phyloP scores from a whole-genome alignment of 2,797 vertebrate species.

The Typhlichthys eigenmanni region DNA sequence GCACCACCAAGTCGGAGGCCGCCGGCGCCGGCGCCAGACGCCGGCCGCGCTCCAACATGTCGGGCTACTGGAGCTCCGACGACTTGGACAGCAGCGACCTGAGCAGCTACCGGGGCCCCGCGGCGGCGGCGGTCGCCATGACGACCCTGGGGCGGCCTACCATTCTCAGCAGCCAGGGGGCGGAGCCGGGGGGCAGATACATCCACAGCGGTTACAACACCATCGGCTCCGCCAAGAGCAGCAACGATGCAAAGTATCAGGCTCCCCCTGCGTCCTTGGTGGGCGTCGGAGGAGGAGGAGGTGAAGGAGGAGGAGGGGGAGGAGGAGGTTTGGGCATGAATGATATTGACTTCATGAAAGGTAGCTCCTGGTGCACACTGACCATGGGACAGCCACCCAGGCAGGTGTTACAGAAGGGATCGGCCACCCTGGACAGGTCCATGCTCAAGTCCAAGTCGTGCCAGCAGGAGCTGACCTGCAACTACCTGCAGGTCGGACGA shows the following conservation, averaged over 20 bases:
- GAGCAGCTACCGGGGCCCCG: conserved; percentile 87
- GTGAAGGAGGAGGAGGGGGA: conserved; percentile 73
- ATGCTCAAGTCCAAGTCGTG: conserved; percentile 98
- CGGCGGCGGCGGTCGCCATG: conserved; percentile 77
- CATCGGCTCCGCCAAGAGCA: conserved; percentile 95
- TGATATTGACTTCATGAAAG: conserved; percentile 89
- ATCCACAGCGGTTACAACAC: conserved; percentile 97
- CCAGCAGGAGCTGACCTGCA: conserved; percentile 93
- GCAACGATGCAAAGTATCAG: conserved; percentile 86
- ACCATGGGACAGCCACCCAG: conserved; percentile 93
- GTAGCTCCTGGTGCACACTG: conserved; percentile 94
- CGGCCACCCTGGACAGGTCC: conserved; percentile 93
- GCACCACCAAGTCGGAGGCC: conserved; percentile 86
- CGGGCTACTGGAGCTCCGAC: conserved; percentile 98
- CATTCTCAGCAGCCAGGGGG: conserved; percentile 61
- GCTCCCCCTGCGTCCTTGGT: conserved; percentile 75
- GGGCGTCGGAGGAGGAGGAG: conserved; percentile 65
- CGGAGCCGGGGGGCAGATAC: conserved; percentile 76
- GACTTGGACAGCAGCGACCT: conserved; percentile 92
- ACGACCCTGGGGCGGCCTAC: conserved; percentile 87
- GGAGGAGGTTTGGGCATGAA: conserved; percentile 73
- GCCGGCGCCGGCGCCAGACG: conserved; percentile 85
- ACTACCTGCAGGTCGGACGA: conserved; percentile 92
- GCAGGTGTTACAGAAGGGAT: conserved; percentile 93
- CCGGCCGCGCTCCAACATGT: conserved; percentile 93